Evolutionary conservation across 2,888 invertebrate genomes (phyloP), one percentile per base, ranked within the genome.

Genomic region (Linnaemya tessellans): DNA sequence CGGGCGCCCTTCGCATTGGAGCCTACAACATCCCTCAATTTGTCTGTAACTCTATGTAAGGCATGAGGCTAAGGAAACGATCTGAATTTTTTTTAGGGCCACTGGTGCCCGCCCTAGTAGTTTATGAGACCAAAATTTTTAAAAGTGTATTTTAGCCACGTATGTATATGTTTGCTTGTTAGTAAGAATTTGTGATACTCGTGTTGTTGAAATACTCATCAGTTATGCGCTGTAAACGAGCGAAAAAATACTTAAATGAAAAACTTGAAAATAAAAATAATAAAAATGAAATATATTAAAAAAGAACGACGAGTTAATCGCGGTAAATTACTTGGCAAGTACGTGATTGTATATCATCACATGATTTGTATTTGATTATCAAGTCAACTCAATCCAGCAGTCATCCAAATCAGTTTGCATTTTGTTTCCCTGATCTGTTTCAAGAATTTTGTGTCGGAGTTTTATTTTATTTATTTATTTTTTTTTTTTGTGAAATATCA

Each of bases 261-360:
- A 22, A 25, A 2, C 3, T 38, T 7, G n/a, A 15, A 49, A 49
- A n/a, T 2, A 49, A 43, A 25, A 54, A n/a, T 30, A n/a, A n/a
- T 30, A 43, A 56, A 67, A 67, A 38, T 35, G 60, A 74, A 81
- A 73, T 65, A 67, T 67, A 70, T 70, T 79, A 68, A 70, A 75
- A 67, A 78, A 43, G 67, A 71, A 82, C 64, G 82, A 82, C 79
- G 82, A 85, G 85, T 85, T 81, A 85, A 85, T 82, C 85, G 79
- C 85, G 65, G 85, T 80, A 82, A 85, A 85, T 85, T 85, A 82
- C 85, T 85, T 80, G 82, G 85, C 85, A 82, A 75, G 79, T 85
- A 85, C 85, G 85, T 85, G 85, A 80, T 82, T 82, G 82, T 82
- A 79, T 86, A 84, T 84, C 84, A 79, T 75, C 77, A 79, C 64